Base-by-base conservation (phyloP, 2,797 vertebrate species). In the Betta splendens region DNA sequence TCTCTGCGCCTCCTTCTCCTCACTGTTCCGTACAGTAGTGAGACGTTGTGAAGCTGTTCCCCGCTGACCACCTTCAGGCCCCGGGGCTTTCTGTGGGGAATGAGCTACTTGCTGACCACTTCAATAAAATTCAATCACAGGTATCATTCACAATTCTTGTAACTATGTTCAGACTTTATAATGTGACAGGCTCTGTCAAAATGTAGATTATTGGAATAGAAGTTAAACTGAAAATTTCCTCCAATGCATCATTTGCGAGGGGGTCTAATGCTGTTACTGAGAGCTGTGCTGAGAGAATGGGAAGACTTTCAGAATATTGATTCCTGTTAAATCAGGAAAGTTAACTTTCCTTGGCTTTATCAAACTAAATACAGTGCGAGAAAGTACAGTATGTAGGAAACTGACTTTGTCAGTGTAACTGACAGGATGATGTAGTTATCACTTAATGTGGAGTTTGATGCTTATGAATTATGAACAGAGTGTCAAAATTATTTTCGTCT, bases 141-240 rank as follows among this genome's bases (percentile, higher is more conserved):
- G 49, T 78, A 84, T 86, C 80, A 81, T 85, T 87, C 77, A 38
- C 83, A 81, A 89, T 89, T 88, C 81, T 71, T 85, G 82, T 85
- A 89, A 83, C 82, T 78, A 78, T 79, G 83, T 84, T 85, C 84
- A 80, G 85, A 86, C 83, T 85, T 90, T 81, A 87, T 87, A 91
- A 89, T 87, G 85, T 88, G 88, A 88, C 86, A 85, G 81, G 61
- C 58, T 84, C 77, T 84, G 89, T 89, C 88, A 90, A 84, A 86
- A 81, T 85, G 81, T 45, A 55, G 75, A 68, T 85, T 75, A 85
- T 81, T 86, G 82, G 77, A 87, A 78, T 69, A 64, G 79, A 85
- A 83, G 70, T 83, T 80, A 52, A 84, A 83, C 66, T 67, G 67
- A 81, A 87, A 77, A 51, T 47, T 61, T 73, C 63, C 60, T 78